Conservation (phyloP, 92 coral and sea anemone species). For the Metridium senile region DNA sequence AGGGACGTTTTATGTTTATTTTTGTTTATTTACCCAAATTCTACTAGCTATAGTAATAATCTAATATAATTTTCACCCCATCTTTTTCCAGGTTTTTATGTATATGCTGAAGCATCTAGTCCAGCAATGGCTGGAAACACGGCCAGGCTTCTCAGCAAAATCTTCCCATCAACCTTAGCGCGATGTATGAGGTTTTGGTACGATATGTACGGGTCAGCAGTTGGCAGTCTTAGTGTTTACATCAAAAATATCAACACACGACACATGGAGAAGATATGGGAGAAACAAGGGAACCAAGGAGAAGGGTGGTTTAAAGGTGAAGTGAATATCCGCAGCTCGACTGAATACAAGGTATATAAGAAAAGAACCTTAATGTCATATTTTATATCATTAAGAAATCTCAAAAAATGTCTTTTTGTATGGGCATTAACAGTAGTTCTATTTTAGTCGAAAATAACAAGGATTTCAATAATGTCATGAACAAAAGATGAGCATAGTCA, state of each 20-base stretch:
- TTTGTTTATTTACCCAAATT: no score
- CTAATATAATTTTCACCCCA: not conserved
- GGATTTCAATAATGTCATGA: not conserved
- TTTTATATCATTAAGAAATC: no score
- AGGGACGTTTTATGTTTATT: not conserved
- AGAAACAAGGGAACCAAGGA: slow-evolving; percentile 48
- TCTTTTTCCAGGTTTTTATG: slow-evolving; percentile 40
- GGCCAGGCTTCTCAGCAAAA: slow-evolving; percentile 62
- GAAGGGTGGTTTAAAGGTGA: slow-evolving; percentile 29
- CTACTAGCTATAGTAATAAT: not conserved
- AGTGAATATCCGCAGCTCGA: not conserved
- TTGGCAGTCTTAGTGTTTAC: slow-evolving; percentile 29
- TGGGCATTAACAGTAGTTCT: no score
- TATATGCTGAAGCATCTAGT: slow-evolving; percentile 63
- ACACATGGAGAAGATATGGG: slow-evolving; percentile 37
- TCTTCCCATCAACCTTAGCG: slow-evolving; percentile 50
- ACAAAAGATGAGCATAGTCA: no score
- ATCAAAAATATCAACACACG: slow-evolving; percentile 12
- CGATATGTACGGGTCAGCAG: slow-evolving; percentile 50
- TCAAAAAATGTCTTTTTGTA: no score
- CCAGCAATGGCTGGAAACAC: slow-evolving; percentile 57
- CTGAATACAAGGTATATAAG: slow-evolving; percentile 13
- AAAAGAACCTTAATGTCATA: not conserved
- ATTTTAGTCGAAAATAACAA: no score
- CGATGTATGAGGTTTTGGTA: slow-evolving; percentile 69